Evolutionary conservation across 2,888 invertebrate species (phyloP), one percentile per base, ranked within the genome.

Genomic region (Argyresthia goedartella): DNA sequence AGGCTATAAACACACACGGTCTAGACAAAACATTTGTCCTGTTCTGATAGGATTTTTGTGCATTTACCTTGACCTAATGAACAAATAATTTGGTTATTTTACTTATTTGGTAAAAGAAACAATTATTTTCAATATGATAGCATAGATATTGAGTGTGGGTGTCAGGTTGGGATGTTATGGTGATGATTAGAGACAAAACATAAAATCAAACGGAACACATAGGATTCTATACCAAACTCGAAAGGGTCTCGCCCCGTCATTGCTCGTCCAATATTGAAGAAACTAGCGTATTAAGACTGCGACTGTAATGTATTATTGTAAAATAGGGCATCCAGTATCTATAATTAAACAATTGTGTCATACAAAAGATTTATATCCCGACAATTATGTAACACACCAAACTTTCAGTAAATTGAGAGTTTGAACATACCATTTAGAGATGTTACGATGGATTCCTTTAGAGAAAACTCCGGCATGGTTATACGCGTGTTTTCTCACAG

Each of bases 311-410:
- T 59, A 60, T 69, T 60, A 63, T 55, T 60, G 63, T 61, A 65
- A 75, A 66, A 67, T 70, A 71, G 76, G 69, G 61, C 70, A 71
- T 60, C 61, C 67, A 56, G 66, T 57, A 67, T 73, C 85, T 86
- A 85, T 79, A 86, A 86, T 80, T 82, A 79, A 76, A 78, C 68
- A 71, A 71, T 72, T 66, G 64, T 75, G 76, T 81, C 78, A 82
- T 65, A 68, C 62, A 66, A 66, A 66, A 66, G 63, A 65, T 67
- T 67, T 69, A 71, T 68, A 69, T 66, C 66, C 57, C 54, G 60
- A 59, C 66, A 78, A 81, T 86, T 84, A 86, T 84, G 73, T 86
- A 86, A 86, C 55, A 57, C 50, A 51, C 54, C 56, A 54, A 52
- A 13, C 14, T 54, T 25, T 42, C 42, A 10, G 1, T 39, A 9